phyloP scores from a whole-genome alignment of 2,113 vertebrate species.

The Larimichthys crocea region DNA sequence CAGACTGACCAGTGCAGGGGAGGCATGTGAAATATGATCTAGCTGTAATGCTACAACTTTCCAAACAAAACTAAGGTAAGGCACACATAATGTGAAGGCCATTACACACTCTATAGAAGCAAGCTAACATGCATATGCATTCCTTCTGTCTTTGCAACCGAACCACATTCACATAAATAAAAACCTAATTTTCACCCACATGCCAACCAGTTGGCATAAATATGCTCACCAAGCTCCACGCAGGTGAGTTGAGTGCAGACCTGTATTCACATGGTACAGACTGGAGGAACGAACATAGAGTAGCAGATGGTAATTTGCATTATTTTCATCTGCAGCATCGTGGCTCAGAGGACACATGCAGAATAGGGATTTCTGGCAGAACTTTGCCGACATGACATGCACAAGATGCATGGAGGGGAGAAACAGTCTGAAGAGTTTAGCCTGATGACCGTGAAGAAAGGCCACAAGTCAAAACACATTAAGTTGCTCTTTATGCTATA shows the following conservation, averaged over 20 bases:
- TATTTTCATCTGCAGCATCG: conserved; percentile 12
- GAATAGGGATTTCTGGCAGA: neutral
- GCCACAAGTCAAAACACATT: neutral
- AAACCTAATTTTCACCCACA: conserved; percentile 13
- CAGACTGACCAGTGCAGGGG: conserved; percentile 34
- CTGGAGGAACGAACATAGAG: conserved; percentile 12
- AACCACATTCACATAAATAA: neutral
- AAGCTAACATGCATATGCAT: neutral
- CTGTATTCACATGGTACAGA: conserved; percentile 1
- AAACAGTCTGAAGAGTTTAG: neutral
- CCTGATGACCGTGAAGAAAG: neutral
- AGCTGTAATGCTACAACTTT: neutral
- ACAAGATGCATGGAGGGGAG: neutral
- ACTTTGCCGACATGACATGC: neutral
- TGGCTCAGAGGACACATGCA: conserved; percentile 16
- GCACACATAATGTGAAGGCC: neutral
- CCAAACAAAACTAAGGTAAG: neutral
- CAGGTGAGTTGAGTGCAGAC: conserved; percentile 41
- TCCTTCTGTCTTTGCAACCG: neutral
- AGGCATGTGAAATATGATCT: conserved; percentile 31
- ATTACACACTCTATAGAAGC: no score
- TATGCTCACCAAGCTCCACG: conserved; percentile 22
- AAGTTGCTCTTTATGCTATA: neutral
- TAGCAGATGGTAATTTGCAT: conserved; percentile 66
- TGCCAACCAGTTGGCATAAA: conserved; percentile 34